Evolutionary conservation across 2,113 vertebrate genomes (phyloP).

Genomic region (Myrmecophaga tridactyla): DNA sequence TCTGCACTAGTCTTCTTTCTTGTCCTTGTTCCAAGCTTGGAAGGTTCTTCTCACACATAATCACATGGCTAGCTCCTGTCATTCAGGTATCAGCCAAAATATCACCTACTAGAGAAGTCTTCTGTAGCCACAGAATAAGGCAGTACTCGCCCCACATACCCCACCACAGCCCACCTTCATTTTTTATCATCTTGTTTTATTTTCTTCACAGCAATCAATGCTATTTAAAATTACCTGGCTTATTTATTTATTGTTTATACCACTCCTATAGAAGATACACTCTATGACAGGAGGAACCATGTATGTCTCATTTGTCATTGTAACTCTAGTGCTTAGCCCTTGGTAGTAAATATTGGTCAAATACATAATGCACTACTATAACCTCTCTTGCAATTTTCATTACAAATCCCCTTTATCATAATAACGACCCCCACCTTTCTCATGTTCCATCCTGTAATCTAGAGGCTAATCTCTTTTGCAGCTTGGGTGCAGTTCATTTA

Average conservation of each 20-base stretch:
- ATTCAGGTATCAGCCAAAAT: no score
- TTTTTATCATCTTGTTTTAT: neutral
- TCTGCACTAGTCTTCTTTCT: neutral
- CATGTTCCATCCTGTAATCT: no score
- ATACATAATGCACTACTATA: neutral
- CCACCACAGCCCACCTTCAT: neutral
- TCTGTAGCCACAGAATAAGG: neutral
- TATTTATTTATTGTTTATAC: neutral
- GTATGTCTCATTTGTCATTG: no score
- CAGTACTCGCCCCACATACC: neutral
- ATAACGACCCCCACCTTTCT: no score
- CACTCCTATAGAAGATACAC: constrained; percentile 10
- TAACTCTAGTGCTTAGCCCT: neutral
- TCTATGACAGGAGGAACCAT: neutral
- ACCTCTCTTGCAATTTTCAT: neutral
- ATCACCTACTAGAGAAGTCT: neutral
- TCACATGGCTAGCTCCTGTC: neutral
- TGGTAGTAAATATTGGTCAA: neutral
- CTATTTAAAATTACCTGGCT: neutral
- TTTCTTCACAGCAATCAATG: neutral
- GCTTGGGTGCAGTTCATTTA: neutral
- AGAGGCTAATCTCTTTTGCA: no score
- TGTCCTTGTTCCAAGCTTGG: neutral
- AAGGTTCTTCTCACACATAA: neutral
- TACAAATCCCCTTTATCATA: no score